phyloP scores from a whole-genome alignment of 2,888 invertebrate species.

The Eristalinus sepulchralis region DNA sequence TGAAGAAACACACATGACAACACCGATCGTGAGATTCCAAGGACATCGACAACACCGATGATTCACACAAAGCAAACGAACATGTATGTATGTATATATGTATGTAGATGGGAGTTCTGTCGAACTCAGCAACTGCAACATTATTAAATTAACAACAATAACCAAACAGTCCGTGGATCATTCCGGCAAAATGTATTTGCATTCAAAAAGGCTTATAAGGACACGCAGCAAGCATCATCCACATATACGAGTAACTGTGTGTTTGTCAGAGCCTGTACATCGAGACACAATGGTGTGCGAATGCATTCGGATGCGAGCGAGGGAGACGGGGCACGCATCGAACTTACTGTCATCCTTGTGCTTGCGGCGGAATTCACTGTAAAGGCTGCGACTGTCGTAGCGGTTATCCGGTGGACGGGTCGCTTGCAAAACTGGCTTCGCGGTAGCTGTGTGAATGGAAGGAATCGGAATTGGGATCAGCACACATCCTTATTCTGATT shows the following conservation, averaged over 20 bases:
- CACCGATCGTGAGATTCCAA: conserved; percentile 68
- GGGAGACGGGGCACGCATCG: conserved; percentile 31
- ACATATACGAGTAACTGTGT: conserved; percentile 39
- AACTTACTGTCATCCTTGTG: conserved; percentile 86
- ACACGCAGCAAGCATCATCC: conserved; percentile 66
- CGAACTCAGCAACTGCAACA: conserved; percentile 29
- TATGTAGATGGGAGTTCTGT: conserved; percentile 25
- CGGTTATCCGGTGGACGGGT: conserved; percentile 78
- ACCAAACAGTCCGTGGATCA: conserved; percentile 67
- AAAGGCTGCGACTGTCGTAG: conserved; percentile 79
- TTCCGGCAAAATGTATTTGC: conserved; percentile 66
- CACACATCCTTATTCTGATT: conserved; percentile 29
- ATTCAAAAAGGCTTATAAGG: conserved; percentile 59
- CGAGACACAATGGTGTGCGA: conserved; percentile 64
- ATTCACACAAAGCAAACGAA: conserved; percentile 63
- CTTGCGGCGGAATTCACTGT: conserved; percentile 84
- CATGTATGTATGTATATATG: conserved; percentile 7
- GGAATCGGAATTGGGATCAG: conserved; percentile 52
- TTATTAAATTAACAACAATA: conserved; percentile 52
- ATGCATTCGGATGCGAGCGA: conserved; percentile 67
- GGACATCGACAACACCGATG: conserved; percentile 70
- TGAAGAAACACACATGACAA: conserved; percentile 52
- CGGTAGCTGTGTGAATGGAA: conserved; percentile 65
- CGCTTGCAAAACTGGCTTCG: conserved; percentile 71
- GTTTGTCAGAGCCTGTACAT: conserved; percentile 62